phyloP scores from a whole-genome alignment of 1,140 invertebrate species.

The Oedothorax gibbosus region DNA sequence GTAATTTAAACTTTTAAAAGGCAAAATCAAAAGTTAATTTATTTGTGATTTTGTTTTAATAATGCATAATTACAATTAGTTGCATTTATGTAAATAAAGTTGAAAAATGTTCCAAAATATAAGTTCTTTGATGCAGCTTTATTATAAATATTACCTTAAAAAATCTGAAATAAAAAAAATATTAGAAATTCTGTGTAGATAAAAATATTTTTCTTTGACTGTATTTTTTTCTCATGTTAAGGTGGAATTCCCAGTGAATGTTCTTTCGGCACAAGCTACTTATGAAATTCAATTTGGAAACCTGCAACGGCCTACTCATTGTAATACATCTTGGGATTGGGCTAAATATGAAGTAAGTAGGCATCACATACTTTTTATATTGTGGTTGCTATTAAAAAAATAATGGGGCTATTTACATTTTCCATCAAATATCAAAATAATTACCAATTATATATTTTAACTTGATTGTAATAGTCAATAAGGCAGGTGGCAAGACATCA shows the following conservation, averaged over 20 bases:
- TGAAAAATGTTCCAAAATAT: too few species aligned
- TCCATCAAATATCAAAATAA: too few species aligned
- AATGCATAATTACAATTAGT: too few species aligned
- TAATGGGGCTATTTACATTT: background rate
- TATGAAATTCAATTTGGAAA: conserved; percentile 73
- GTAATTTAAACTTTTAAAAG: too few species aligned
- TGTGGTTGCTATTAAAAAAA: background rate
- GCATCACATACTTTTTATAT: conserved; percentile 1
- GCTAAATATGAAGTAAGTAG: conserved; percentile 71
- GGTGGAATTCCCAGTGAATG: conserved; percentile 71
- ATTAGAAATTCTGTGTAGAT: too few species aligned
- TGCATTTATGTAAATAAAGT: too few species aligned
- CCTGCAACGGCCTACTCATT: conserved; percentile 71
- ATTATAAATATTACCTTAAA: background rate
- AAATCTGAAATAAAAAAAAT: too few species aligned
- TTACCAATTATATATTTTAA: too few species aligned
- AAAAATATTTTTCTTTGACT: background rate
- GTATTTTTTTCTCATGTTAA: conserved; percentile 35
- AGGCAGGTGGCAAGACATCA: too few species aligned
- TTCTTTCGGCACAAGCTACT: conserved; percentile 68
- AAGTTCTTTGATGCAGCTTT: background rate
- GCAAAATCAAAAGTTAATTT: too few species aligned
- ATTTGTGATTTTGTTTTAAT: too few species aligned
- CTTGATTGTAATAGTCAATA: too few species aligned
- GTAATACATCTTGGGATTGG: conserved; percentile 74